phyloP scores from a whole-genome alignment of 2,113 vertebrate species.

The Pterocles burchelli region DNA sequence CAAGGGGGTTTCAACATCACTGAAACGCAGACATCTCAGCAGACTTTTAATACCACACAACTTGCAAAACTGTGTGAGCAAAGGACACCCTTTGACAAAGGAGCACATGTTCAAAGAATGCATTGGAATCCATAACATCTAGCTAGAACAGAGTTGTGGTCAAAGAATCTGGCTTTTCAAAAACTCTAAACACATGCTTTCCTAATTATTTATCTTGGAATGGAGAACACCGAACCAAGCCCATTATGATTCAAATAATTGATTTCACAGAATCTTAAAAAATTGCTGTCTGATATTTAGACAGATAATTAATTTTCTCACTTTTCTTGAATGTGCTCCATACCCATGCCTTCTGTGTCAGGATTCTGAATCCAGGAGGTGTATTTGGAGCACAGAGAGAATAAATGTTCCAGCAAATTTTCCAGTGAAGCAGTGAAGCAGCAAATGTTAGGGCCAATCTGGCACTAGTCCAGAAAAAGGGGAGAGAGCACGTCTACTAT shows the following conservation, averaged over 20 bases:
- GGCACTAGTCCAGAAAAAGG: background rate
- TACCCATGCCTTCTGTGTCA: background rate
- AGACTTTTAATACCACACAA: background rate
- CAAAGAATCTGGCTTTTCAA: background rate
- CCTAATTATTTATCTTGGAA: background rate
- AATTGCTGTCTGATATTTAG: background rate
- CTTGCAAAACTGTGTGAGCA: background rate
- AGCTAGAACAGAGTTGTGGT: background rate
- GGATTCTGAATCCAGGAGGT: background rate
- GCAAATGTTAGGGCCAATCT: background rate
- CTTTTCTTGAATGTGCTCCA: background rate
- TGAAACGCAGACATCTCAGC: background rate
- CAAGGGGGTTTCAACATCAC: background rate
- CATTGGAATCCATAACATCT: background rate
- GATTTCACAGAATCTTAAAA: background rate
- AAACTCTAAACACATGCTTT: background rate
- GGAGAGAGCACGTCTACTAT: background rate
- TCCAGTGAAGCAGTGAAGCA: background rate
- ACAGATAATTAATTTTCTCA: background rate
- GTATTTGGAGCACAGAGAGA: background rate
- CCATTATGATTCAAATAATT: background rate
- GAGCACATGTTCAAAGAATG: background rate
- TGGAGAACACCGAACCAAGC: background rate
- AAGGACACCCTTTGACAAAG: background rate
- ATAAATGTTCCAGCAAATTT: background rate